Conservation (phyloP, 1,140 invertebrate genomes). For the Diachasma alloeum region DNA sequence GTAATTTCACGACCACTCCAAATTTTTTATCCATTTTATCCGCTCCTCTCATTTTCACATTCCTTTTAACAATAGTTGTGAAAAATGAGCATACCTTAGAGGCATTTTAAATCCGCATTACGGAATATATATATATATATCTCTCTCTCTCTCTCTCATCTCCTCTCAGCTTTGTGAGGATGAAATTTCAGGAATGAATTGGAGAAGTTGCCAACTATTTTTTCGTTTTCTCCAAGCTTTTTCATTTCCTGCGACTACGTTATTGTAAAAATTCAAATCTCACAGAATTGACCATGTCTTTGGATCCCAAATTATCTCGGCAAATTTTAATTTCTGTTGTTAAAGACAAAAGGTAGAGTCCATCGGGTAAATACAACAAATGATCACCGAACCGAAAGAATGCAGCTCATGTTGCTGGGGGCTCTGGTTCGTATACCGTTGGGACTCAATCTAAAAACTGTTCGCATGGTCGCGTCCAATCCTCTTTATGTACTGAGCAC, state of each 20-base stretch:
- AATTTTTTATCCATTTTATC: not conserved
- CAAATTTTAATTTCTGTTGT: not conserved
- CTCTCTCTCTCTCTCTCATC: not conserved
- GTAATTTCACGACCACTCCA: not conserved
- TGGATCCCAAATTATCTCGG: too few relatives aligned
- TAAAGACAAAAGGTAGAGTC: not conserved
- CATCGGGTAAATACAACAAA: not conserved
- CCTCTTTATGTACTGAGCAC: not conserved
- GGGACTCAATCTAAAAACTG: not conserved
- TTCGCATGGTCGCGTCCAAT: constrained; percentile 4
- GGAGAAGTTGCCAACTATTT: too few relatives aligned
- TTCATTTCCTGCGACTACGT: too few relatives aligned
- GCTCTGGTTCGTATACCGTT: not conserved
- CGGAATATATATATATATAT: too few relatives aligned
- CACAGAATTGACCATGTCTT: too few relatives aligned
- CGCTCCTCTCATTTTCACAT: not conserved
- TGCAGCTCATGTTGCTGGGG: not conserved
- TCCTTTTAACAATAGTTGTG: not conserved
- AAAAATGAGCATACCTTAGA: not conserved
- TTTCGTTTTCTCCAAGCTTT: too few relatives aligned
- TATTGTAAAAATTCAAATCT: too few relatives aligned
- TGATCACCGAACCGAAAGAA: not conserved
- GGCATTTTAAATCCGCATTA: not conserved
- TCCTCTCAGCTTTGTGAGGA: not conserved
- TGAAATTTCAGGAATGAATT: too few relatives aligned